Conservation (phyloP, 2,797 vertebrate genomes). For the Notolabrus celidotus region DNA sequence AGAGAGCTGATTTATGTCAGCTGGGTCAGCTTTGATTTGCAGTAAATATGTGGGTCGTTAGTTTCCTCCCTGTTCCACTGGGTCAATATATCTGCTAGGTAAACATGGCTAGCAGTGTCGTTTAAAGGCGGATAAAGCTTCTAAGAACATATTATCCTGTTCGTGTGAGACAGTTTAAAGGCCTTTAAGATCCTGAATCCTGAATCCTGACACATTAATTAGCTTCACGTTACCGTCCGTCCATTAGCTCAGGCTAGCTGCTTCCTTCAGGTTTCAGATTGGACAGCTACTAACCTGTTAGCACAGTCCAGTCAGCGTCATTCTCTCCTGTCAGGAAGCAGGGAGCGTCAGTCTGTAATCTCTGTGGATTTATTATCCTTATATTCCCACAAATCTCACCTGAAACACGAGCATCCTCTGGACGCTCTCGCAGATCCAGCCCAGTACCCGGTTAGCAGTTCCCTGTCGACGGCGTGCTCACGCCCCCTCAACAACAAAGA, state of each 20-base stretch:
- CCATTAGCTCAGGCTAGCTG: constrained; percentile 39
- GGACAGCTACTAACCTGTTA: constrained; percentile 13
- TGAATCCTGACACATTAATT: background rate
- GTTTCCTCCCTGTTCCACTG: constrained; percentile 2
- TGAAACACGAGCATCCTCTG: constrained; percentile 38
- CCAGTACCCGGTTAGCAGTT: background rate
- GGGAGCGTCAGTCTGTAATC: background rate
- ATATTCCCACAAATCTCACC: constrained; percentile 21
- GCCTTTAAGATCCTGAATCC: background rate
- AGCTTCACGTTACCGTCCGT: background rate
- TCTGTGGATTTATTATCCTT: background rate
- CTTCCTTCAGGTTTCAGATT: constrained; percentile 23
- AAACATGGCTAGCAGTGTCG: background rate
- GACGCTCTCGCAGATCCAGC: background rate
- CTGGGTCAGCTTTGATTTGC: too few species aligned
- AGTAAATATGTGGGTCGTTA: background rate
- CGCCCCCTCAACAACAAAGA: constrained; percentile 11
- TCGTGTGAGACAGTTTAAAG: background rate
- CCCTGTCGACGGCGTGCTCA: background rate
- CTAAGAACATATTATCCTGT: too few species aligned
- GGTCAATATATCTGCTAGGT: background rate
- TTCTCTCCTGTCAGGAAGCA: background rate
- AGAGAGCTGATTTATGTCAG: too few species aligned
- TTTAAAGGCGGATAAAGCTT: background rate
- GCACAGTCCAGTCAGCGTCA: background rate